A percentile compares a stretch with the other conserved stretches of the same genome.
Evolutionary conservation across 2,113 vertebrate genomes (phyloP).

Genomic region (Suricata suricatta): DNA sequence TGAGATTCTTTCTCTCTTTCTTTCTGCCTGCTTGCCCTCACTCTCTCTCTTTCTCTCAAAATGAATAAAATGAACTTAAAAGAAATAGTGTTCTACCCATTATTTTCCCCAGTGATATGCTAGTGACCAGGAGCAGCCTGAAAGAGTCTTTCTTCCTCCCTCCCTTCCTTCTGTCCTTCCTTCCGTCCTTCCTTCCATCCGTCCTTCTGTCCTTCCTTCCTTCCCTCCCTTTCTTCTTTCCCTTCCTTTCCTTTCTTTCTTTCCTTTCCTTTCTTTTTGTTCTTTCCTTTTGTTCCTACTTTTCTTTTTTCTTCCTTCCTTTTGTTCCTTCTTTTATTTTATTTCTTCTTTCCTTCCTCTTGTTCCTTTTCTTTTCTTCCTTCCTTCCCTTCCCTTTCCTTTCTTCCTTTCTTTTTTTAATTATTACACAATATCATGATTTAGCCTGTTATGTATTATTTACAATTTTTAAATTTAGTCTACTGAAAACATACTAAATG

Average conservation of each 20-base stretch:
- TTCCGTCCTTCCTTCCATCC: too few relatives aligned
- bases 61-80: too few relatives aligned
- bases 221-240: neutral
- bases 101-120: neutral
- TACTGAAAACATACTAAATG: neutral
- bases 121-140: neutral
- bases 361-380: neutral
- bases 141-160: neutral
- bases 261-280: too few relatives aligned
- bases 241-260: too few relatives aligned
- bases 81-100: neutral
- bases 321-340: too few relatives aligned
- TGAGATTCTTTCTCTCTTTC: too few relatives aligned
- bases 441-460: neutral
- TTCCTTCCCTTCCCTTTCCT: neutral
- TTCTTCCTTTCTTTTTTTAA: neutral
- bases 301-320: too few relatives aligned
- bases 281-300: neutral
- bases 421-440: neutral
- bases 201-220: neutral
- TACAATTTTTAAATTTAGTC: neutral
- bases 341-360: too few relatives aligned
- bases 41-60: too few relatives aligned
- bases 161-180: too few relatives aligned
- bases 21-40: too few relatives aligned